A percentile compares a stretch with the other conserved stretches of the same genome.
Conservation (phyloP, 2,113 vertebrate genomes). For the Thermophis baileyi region DNA sequence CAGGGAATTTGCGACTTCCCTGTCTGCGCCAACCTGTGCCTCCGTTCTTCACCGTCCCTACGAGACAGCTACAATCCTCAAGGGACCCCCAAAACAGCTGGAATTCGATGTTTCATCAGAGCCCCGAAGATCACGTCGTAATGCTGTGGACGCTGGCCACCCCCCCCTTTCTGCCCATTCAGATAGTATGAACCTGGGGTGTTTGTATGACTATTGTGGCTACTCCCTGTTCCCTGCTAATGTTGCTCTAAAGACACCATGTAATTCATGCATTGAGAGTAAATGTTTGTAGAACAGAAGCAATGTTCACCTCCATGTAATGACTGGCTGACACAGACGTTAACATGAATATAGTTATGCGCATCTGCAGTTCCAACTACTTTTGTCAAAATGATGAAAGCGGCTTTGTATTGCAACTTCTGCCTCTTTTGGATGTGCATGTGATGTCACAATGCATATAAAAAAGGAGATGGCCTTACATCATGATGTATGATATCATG, state of each 20-base stretch:
- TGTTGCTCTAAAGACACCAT: background rate
- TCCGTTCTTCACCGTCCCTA: too few relatives aligned
- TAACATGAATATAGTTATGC: background rate
- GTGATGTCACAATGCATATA: background rate
- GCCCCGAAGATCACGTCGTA: too few relatives aligned
- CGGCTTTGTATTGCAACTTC: background rate
- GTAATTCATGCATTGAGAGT: background rate
- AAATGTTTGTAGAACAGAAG: background rate
- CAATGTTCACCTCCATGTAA: background rate
- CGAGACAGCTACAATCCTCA: too few relatives aligned
- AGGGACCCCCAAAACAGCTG: too few relatives aligned
- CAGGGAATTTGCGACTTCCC: too few relatives aligned
- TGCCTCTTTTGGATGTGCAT: background rate
- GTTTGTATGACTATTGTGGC: background rate
- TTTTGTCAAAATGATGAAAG: background rate
- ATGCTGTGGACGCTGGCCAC: too few relatives aligned
- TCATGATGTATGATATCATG: background rate
- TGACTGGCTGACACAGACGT: background rate
- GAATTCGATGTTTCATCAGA: too few relatives aligned
- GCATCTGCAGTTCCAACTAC: background rate
- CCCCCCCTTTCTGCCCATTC: background rate
- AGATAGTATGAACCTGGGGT: background rate
- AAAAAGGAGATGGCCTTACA: background rate
- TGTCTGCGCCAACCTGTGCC: too few relatives aligned
- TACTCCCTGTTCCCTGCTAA: background rate